Base-by-base conservation (phyloP, 1,140 invertebrate genomes). In the Drosophila parvula region DNA sequence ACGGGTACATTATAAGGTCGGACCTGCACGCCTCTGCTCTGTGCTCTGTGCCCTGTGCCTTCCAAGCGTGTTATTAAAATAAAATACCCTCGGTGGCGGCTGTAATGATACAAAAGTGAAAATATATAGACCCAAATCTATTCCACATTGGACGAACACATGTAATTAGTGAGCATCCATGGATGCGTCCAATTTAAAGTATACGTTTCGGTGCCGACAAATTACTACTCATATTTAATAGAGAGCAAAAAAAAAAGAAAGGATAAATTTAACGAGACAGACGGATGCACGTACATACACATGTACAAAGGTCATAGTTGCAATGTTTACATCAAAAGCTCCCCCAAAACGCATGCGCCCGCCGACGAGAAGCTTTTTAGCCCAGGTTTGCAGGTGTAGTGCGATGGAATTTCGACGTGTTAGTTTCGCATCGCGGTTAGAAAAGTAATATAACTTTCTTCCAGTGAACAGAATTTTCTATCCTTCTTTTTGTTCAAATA, bases 251-350 rank as follows among this genome's bases (percentile, higher is more conserved):
- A 38, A 28, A 43, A 63, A 53, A n/a, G n/a, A n/a, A 67, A 50
- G 47, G 32, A 69, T 41, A 36, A 64, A 27, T 67, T 44, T 38
- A 61, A 41, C 11, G 22, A 27, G 65, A 67, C 62, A 38, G 63
- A 50, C 62, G 65, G 65, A 69, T 69, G 65, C 65, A 67, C 61
- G 65, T 70, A 74, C 59, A 48, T 74, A 57, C 70, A 75, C 40
- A 63, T 74, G 70, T 67, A 60, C 74, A 81, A 78, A 78, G 74
- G 79, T 81, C 79, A 81, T 64, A 71, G 71, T 78, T 78, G 74
- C 79, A 81, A 81, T 78, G 69, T 78, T 78, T 81, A 81, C 79
- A 81, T 81, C 74, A 74, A 81, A 81, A 82, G 79, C 79, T 81
- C 34, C 27, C 12, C 4, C 28, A 9, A 34, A 16, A 43, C 79